Evolutionary conservation across 1,140 invertebrate species (phyloP), one percentile per base, ranked within the genome.

Genomic region (Latrodectus geometricus): DNA sequence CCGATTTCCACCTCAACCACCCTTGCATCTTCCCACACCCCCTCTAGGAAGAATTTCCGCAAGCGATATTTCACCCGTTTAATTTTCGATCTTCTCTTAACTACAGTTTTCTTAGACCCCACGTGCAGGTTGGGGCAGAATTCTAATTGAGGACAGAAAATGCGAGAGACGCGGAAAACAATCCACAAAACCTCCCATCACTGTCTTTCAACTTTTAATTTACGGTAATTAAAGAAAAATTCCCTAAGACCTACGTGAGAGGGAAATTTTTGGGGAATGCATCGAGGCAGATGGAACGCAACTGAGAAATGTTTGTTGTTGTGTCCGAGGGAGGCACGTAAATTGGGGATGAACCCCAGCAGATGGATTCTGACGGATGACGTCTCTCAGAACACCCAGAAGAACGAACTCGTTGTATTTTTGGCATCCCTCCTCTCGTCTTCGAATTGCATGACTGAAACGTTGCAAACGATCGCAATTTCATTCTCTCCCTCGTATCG

Each of bases 211-310:
- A 77, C 21, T 66, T 17, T 35, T 23, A 65, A 77, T 65, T 77
- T 35, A 54, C 54, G 54, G 35, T 77, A 77, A 77, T 77, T 77
- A 56, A 61, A 77, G 52, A 77, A 61, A 20, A 77, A 77, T 61
- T 14, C 20, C 20, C 20, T 3, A 7, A 14, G 50, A 15, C 15
- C 20, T 56, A 20, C 14, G 20, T 17, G 20, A n/a, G 21, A 23
- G 20, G 54, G 20, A 77, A 61, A 23, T 52, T 21, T 49, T n/a
- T 23, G 20, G 9, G 17, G 74, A 77, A 77, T 61, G 49, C 9
- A n/a, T 50, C 12, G 49, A 17, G 15, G 15, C 72, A 48, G 49
- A 50, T 17, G 20, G 48, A 17, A 49, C 14, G 72, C 50, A 74
- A 74, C 14, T 20, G 14, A 21, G 23, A 14, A 70, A 70, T 70